Base-by-base conservation (phyloP, 1,140 invertebrate genomes). In the Neuroterus valhalla region DNA sequence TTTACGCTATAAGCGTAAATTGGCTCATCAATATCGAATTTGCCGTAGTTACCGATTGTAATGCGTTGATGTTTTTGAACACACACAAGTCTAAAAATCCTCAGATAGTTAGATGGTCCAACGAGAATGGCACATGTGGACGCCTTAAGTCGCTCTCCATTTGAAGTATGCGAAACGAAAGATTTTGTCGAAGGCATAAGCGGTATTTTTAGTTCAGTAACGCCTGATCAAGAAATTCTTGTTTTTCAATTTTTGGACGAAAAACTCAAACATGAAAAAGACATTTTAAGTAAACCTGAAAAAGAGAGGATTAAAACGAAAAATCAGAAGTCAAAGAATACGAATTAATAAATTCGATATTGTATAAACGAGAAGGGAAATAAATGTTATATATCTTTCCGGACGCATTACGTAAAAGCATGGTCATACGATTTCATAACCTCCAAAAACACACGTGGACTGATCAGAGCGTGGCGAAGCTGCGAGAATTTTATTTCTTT, bases 401-500 rank as follows among this genome's bases (percentile, higher is more conserved):
- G 0, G 62, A 21, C 42, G 17, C n/a, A 0, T 67, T 77, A 68
- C 31, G 75, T 42, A 80, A 80, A 31, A 43, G 68, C 4, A 6
- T 80, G 0, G 67, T 68, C 1, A 75, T 80, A 45, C 69, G 43
- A 43, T 44, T 44, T 44, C 73, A 78, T 44, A 76, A 80, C 42
- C 45, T 72, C 8, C 12, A 15, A 4, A 50, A 73, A 26, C 75
- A 80, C 31, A 70, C 55, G 44, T 72, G 72, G 2, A 19, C 73
- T 4, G 75, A 80, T 31, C 48, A 68, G 17, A 80, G 66, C 0
- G 19, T 75, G 1, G 52, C 43, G 1, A 52, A 66, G 17, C 50
- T 80, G 2, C 12, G 19, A 21, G 45, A 72, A 43, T 52, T 52
- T 68, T 80, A 77, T 70, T 77, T 70, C 26, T 80, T 80, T 68